A percentile compares a stretch with the other conserved stretches of the same genome.
Conservation (phyloP, 2,113 vertebrate genomes). For the Hyla sarda region DNA sequence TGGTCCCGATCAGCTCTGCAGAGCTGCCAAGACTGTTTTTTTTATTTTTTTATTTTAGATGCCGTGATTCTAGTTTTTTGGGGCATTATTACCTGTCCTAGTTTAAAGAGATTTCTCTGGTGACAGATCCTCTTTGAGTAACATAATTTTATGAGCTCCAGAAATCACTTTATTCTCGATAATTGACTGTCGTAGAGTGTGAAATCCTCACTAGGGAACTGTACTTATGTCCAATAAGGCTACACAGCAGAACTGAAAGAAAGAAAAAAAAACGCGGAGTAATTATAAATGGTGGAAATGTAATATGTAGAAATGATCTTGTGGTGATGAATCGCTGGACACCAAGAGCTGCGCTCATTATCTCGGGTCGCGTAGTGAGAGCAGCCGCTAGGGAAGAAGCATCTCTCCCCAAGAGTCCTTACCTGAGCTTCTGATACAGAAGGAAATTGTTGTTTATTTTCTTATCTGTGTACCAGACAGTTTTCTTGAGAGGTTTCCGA, state of each 20-base stretch:
- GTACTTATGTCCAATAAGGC: not conserved
- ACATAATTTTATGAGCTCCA: not conserved
- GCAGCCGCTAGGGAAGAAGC: not conserved
- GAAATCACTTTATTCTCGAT: conserved; percentile 1
- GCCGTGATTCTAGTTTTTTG: too few relatives aligned
- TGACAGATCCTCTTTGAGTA: too few relatives aligned
- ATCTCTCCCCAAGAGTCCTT: not conserved
- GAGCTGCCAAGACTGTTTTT: too few relatives aligned
- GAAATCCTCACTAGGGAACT: not conserved
- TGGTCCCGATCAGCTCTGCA: too few relatives aligned
- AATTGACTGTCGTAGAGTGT: not conserved
- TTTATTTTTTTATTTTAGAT: too few relatives aligned
- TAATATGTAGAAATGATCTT: not conserved
- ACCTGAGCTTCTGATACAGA: too few relatives aligned
- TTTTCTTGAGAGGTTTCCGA: too few relatives aligned
- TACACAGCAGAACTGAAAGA: not conserved
- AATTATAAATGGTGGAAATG: not conserved
- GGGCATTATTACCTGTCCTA: not conserved
- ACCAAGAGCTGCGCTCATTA: not conserved
- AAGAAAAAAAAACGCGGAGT: too few relatives aligned
- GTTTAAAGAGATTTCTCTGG: not conserved
- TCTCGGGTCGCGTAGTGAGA: not conserved
- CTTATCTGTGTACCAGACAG: not conserved
- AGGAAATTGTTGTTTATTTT: not conserved
- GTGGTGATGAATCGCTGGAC: not conserved